phyloP scores from a whole-genome alignment of 2,113 vertebrate genomes.

The Oenanthe melanoleuca region DNA sequence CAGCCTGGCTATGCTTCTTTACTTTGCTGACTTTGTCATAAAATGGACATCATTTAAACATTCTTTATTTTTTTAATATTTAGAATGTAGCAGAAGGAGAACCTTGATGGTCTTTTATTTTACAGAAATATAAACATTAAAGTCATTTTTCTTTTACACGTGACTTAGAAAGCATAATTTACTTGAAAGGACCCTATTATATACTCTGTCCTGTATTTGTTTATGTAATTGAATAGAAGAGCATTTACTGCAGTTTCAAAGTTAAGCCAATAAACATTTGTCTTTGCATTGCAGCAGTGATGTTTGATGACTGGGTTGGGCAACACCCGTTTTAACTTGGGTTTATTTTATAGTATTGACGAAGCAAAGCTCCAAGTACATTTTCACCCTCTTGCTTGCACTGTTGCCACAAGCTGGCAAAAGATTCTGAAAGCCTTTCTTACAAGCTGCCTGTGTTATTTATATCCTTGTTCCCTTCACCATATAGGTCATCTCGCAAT shows the following conservation, averaged over 20 bases:
- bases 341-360: constrained; percentile 31
- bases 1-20: not conserved
- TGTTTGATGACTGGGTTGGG: constrained; percentile 52
- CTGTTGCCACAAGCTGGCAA: not conserved
- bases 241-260: constrained; percentile 63
- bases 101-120: constrained; percentile 50
- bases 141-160: constrained; percentile 55
- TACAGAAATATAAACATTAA: constrained; percentile 54
- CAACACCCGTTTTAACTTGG: constrained; percentile 37
- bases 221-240: constrained; percentile 65
- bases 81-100: constrained; percentile 4
- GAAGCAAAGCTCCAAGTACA: not conserved
- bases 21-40: not conserved
- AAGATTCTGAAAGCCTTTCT: not conserved
- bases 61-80: not conserved
- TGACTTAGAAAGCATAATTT: constrained; percentile 65
- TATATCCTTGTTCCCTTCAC: not conserved
- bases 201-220: constrained; percentile 56
- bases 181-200: constrained; percentile 65
- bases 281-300: constrained; percentile 2
- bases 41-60: not conserved
- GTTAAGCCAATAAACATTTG: constrained; percentile 61
- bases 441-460: not conserved
- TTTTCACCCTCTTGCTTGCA: not conserved
- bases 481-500: not conserved